Conservation (phyloP, 2,888 invertebrate genomes). For the Fragum fragum region DNA sequence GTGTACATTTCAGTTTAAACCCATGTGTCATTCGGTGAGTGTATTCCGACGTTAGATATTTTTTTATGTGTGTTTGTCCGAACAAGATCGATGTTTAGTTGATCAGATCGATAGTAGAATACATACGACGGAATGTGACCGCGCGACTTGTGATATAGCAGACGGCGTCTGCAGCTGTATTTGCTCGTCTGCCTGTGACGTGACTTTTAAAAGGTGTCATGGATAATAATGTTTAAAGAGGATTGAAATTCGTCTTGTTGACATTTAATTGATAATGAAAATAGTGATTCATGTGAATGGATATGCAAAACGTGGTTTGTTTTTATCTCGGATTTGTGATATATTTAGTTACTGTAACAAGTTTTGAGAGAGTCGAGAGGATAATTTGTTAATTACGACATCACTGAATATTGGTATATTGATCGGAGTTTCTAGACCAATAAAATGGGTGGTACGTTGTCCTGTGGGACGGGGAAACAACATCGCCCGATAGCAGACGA, state of each 20-base stretch:
- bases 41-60: not conserved
- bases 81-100: conserved; percentile 7
- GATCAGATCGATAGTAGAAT: conserved; percentile 4
- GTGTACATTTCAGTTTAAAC: not conserved
- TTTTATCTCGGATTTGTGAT: not conserved
- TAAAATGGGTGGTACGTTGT: conserved; percentile 65
- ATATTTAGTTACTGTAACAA: not conserved
- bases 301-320: not conserved
- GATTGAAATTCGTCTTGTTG: not conserved
- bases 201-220: conserved; percentile 3
- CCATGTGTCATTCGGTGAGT: not conserved
- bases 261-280: not conserved
- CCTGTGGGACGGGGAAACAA: conserved; percentile 59
- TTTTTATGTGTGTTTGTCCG: conserved; percentile 3
- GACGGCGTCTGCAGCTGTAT: conserved; percentile 6
- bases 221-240: not conserved
- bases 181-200: not conserved
- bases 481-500: conserved; percentile 48
- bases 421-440: not conserved
- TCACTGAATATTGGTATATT: not conserved
- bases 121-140: conserved; percentile 8
- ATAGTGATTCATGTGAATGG: not conserved
- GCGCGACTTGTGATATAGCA: conserved; percentile 10
- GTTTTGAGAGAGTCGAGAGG: not conserved
- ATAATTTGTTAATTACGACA: not conserved